Evolutionary conservation across 2,797 vertebrate genomes (phyloP).

Genomic region (Molossus alvarezi): DNA sequence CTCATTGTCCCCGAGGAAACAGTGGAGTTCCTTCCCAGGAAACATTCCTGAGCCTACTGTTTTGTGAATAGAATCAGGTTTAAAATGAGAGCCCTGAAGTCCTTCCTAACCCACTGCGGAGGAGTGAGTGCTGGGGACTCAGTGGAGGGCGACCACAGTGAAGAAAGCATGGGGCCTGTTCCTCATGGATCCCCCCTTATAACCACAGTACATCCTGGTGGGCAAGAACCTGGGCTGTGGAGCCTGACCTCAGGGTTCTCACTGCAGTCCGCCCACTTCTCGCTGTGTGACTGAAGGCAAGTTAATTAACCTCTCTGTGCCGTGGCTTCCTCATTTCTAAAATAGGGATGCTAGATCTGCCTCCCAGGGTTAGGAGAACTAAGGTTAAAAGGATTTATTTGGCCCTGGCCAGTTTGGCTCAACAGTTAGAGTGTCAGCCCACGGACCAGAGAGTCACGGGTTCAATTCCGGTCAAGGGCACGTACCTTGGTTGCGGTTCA

Average conservation of each 20-base stretch:
- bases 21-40: not conserved
- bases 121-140: not conserved
- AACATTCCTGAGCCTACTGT: not conserved
- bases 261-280: too few species aligned
- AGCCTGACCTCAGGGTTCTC: not conserved
- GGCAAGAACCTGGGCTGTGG: not conserved
- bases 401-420: too few species aligned
- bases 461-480: too few species aligned
- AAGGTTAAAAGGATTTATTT: too few species aligned
- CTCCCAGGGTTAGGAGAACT: not conserved
- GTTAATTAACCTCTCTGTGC: not conserved
- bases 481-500: too few species aligned
- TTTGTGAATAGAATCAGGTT: not conserved
- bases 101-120: conserved; percentile 41
- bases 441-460: too few species aligned
- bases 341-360: not conserved
- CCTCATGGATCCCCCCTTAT: accelerated
- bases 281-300: not conserved
- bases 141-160: accelerated
- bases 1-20: not conserved
- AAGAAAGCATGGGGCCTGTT: not conserved
- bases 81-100: not conserved
- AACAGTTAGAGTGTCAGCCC: too few species aligned
- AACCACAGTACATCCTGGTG: accelerated
- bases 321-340: not conserved